A percentile compares a stretch with the other conserved stretches of the same genome.
These are phyloP conservation scores for Peromyscus eremicus DNA, from an alignment of 2,797 vertebrate species.

Conservation along the genomic window DNA sequence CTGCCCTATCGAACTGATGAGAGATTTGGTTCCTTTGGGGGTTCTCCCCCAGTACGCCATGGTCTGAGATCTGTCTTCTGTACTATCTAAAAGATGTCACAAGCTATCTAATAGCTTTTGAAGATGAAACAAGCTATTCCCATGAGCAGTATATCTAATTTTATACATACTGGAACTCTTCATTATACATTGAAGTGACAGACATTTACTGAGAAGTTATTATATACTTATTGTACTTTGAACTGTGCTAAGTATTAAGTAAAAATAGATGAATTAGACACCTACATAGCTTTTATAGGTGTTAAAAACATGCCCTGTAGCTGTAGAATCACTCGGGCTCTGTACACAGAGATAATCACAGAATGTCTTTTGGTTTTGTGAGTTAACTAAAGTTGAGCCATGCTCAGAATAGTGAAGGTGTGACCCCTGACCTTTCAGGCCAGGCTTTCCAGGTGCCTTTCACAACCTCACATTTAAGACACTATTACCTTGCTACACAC, in stretches of 20 bases:
- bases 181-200: slow-evolving; percentile 19
- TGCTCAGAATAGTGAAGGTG: not conserved
- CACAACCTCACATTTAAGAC: not conserved
- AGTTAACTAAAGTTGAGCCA: not conserved
- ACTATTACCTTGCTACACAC: not conserved
- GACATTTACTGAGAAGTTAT: slow-evolving; percentile 34
- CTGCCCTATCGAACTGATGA: not conserved
- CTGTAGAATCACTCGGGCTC: not conserved
- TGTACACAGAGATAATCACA: not conserved
- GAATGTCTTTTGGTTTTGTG: not conserved
- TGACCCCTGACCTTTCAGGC: not conserved
- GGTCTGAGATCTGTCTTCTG: not conserved
- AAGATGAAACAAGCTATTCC: slow-evolving; percentile 39
- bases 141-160: not conserved
- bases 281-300: slow-evolving; percentile 5
- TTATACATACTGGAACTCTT: not conserved
- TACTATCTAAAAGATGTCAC: not conserved
- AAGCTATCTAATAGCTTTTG: not conserved
- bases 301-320: not conserved
- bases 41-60: not conserved
- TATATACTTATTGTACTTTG: not conserved
- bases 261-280: slow-evolving; percentile 35
- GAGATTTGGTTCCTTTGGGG: not conserved
- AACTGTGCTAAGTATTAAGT: not conserved
- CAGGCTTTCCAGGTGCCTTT: not conserved